Evolutionary conservation across 2,113 vertebrate species (phyloP), one percentile per base, ranked within the genome.

Genomic region (Ursus arctos): DNA sequence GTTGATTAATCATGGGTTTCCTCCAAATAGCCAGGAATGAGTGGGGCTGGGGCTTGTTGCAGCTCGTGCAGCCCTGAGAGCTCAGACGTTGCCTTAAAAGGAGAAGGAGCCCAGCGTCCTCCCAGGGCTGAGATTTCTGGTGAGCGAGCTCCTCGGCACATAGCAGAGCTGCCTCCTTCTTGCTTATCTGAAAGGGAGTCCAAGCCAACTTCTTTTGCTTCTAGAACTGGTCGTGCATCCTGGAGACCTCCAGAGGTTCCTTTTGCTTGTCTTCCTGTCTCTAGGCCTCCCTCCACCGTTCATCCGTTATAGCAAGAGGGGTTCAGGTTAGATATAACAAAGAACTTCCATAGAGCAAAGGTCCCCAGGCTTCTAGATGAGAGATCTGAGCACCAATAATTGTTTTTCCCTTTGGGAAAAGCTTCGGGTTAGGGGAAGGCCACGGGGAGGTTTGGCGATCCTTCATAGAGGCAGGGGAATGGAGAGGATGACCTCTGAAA

Each of bases 11-110:
- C 98, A 98, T 95, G 97, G 31, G 14, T 98, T 98, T 98, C 98
- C 99, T 98, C 98, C 98, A 98, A 99, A 98, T 98, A 99, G 98
- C 98, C 97, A 95, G 95, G 98, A 99, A 98, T 88, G 98, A 98
- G 97, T 80, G 84, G 91, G 93, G 97, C 96, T 96, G 92, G 89
- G 92, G 97, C 97, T 24, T 84, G 97, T 22, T n/a, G 84, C 10
- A 28, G 93, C 93, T 49, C 9, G 28, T 49, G 91, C 40, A 97
- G 97, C 95, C 91, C 97, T 72, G 94, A 71, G 97, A 96, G 82
- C 98, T 95, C 97, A 98, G 97, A 98, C 47, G 97, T 98, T 98
- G 94, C 99, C 99, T 99, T 99, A 99, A 99, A 99, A 99, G 99
- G 99, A 98, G 98, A 99, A 97, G 98, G 97, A 98, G 98, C 98